phyloP scores from a whole-genome alignment of 92 coral and sea anemone species.

The Pocillopora meandrina region DNA sequence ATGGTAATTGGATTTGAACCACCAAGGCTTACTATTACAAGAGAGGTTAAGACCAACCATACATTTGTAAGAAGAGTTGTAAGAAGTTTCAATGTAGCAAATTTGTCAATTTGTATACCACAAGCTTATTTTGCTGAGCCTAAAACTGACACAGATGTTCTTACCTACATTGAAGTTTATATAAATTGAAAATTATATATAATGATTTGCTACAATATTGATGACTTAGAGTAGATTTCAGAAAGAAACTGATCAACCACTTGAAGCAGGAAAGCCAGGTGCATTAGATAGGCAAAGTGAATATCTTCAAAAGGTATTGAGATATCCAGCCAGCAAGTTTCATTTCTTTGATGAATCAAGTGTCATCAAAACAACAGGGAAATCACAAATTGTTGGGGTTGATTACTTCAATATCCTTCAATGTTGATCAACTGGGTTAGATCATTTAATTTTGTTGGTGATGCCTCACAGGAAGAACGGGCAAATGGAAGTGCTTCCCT shows the following conservation, averaged over 20 bases:
- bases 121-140: slow-evolving; percentile 25
- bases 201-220: neutral
- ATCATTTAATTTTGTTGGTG: slow-evolving; percentile 58
- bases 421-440: slow-evolving; percentile 13
- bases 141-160: slow-evolving; percentile 40
- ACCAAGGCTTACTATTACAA: slow-evolving; percentile 55
- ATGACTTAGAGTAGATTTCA: slow-evolving; percentile 37
- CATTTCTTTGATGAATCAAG: slow-evolving; percentile 67
- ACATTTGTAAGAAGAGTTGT: slow-evolving; percentile 40
- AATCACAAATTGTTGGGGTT: slow-evolving; percentile 56
- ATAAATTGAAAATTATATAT: slow-evolving; percentile 10
- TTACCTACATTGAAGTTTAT: slow-evolving; percentile 42
- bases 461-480: slow-evolving; percentile 41
- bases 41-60: slow-evolving; percentile 60
- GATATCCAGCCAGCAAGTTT: slow-evolving; percentile 47
- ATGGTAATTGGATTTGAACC: slow-evolving; percentile 52
- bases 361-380: slow-evolving; percentile 34
- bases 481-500: slow-evolving; percentile 55
- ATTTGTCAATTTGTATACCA: slow-evolving; percentile 43
- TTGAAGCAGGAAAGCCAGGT: slow-evolving; percentile 44
- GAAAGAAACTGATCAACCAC: slow-evolving; percentile 32
- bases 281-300: slow-evolving; percentile 47
- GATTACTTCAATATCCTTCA: slow-evolving; percentile 50
- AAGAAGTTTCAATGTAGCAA: slow-evolving; percentile 35
- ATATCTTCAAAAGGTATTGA: slow-evolving; percentile 59